These are phyloP conservation scores for Lepidotrigona ventralis DNA, from an alignment of 1,140 invertebrate species.

Conservation along the genomic window DNA sequence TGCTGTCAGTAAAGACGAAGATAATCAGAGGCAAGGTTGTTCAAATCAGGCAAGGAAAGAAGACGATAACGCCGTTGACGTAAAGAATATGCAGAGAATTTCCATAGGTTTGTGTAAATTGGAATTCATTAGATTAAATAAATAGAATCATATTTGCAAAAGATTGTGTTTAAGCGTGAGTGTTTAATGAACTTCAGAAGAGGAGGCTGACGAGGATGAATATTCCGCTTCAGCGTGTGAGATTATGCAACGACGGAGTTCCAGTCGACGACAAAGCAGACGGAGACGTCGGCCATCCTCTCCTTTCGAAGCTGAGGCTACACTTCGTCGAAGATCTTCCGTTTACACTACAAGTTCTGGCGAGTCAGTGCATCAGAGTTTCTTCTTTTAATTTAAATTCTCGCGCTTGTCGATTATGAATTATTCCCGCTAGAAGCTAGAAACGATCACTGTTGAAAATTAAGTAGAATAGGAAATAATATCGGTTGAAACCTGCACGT, in stretches of 20 bases:
- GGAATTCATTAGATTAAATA: not conserved
- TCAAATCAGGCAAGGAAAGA: not conserved
- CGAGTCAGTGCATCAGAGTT: constrained; percentile 84
- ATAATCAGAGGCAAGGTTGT: not conserved
- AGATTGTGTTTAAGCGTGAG: too few relatives aligned
- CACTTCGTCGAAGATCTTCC: constrained; percentile 85
- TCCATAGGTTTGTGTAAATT: constrained; percentile 51
- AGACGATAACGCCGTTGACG: not conserved
- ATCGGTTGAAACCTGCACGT: not conserved
- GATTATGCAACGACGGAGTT: constrained; percentile 88
- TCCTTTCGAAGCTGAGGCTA: constrained; percentile 82
- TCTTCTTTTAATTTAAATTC: too few relatives aligned
- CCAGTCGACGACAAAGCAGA: constrained; percentile 83
- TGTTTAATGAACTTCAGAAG: constrained; percentile 55
- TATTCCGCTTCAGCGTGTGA: constrained; percentile 91
- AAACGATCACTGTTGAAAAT: too few relatives aligned
- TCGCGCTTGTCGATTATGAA: too few relatives aligned
- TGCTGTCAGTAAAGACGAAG: constrained; percentile 79
- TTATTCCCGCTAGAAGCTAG: too few relatives aligned
- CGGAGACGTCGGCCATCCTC: constrained; percentile 85
- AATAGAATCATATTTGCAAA: too few relatives aligned
- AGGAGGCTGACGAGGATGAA: constrained; percentile 87
- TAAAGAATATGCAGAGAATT: constrained; percentile 44
- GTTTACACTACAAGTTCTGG: constrained; percentile 91
- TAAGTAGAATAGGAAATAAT: not conserved